Evolutionary conservation across 2,888 invertebrate genomes (phyloP), one percentile per base, ranked within the genome.

Genomic region (Ecdyonurus torrentis): DNA sequence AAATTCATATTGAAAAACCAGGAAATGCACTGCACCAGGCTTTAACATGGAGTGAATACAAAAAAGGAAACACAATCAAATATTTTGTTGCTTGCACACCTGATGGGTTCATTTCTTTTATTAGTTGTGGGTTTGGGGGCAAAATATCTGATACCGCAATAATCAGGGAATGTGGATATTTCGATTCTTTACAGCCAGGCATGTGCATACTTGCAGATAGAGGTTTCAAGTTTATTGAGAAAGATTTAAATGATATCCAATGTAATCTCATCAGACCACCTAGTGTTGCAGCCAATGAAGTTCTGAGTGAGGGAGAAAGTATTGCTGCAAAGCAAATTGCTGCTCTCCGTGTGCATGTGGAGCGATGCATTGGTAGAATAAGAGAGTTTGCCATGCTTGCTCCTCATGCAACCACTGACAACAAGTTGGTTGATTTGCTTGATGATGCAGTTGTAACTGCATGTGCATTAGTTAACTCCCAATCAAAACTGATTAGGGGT

Each of bases 1-100:
- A 67, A 60, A 63, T 65, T 10, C 59, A 62, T 59, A 64, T 66
- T 24, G 64, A 67, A 25, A 65, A 65, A 37, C 65, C 67, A 7
- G n/a, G 25, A 2, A 23, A 66, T 25, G n/a, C 63, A 23, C 23
- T 64, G 2, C 53, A 63, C 1, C 66, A 64, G 59, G 52, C 63
- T 1, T 23, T 63, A 15, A 65, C 66, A 2, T 67, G 66, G 67
- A 66, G 65, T 0, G 60, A 63, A 10, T 64, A 62, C 25, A 64
- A 64, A 19, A 59, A 59, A 24, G 53, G 37, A 18, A 65, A 66
- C 37, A 67, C 65, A 2, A 22, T 67, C 2, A 67, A 67, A 53
- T 66, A 63, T 55, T 58, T 66, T 19, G 60, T 66, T 19, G 59
- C 55, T 2, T 18, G 25, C 55, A 58, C 58, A 58, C 10, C 58